A percentile compares a stretch with the other conserved stretches of the same genome.
phyloP scores from a whole-genome alignment of 1,140 invertebrate genomes.

The Caenorhabditis brenneri region DNA sequence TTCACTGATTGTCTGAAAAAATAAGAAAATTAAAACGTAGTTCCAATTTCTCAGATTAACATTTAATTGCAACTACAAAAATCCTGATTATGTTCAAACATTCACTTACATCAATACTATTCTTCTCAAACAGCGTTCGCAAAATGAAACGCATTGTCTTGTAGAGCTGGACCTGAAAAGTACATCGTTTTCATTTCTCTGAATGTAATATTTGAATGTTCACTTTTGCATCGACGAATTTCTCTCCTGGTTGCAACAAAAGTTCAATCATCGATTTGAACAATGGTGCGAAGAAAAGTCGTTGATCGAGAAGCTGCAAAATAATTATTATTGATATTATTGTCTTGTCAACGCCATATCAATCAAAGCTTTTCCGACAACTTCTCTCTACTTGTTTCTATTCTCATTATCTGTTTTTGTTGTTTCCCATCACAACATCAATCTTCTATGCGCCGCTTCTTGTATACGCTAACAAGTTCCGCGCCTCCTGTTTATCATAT shows the following conservation, averaged over 20 bases:
- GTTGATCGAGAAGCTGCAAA: constrained; percentile 23
- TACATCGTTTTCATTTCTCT: not conserved
- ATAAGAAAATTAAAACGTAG: not conserved
- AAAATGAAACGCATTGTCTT: constrained; percentile 19
- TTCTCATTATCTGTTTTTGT: not conserved
- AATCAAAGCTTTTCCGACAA: not conserved
- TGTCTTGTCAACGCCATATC: not conserved
- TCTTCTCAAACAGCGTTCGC: constrained; percentile 1
- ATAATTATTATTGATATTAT: not conserved
- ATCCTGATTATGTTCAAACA: no score
- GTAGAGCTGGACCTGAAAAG: constrained; percentile 46
- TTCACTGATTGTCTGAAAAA: not conserved
- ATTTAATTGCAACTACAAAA: no score
- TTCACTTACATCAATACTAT: not conserved
- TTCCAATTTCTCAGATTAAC: no score
- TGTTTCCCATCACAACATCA: not conserved
- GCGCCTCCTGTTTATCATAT: constrained; percentile 8
- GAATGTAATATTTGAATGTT: not conserved
- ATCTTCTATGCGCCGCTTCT: not conserved
- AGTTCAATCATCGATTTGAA: constrained; percentile 23
- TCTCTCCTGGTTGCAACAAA: not conserved
- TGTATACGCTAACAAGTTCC: not conserved
- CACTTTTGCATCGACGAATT: not conserved
- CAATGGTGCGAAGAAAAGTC: not conserved
- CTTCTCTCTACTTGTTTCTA: not conserved